Percentiles rank a stretch among this genome's conserved stretches.
Evolutionary conservation across 2,797 vertebrate genomes (phyloP).

Genomic region (Coregonus sp.): DNA sequence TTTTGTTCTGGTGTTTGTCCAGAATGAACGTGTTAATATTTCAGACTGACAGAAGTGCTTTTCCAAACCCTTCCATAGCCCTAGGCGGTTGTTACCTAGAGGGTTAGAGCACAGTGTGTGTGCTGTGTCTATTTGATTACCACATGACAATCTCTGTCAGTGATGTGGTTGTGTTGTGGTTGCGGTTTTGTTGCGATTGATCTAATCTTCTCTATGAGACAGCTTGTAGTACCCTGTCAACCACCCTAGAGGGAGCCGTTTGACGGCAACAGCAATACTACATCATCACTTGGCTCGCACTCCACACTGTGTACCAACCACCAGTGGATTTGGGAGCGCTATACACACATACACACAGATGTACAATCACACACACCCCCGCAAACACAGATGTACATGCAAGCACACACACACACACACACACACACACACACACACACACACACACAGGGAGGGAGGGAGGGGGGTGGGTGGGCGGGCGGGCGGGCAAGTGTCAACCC

Average conservation of each 20-base stretch:
- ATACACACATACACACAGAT: not conserved
- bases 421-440: not conserved
- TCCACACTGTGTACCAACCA: not conserved
- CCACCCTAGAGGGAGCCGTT: constrained; percentile 68
- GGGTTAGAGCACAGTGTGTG: constrained; percentile 39
- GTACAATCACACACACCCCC: too few relatives aligned
- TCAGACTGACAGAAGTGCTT: constrained; percentile 62
- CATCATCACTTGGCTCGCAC: constrained; percentile 30
- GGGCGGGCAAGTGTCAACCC: not conserved
- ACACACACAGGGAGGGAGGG: not conserved
- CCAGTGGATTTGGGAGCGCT: not conserved
- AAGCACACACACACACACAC: not conserved
- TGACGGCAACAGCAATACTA: constrained; percentile 50
- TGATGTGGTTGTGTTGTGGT: constrained; percentile 8
- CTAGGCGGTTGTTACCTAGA: constrained; percentile 62
- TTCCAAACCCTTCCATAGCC: constrained; percentile 67
- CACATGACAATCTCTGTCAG: too few relatives aligned
- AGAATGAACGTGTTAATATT: constrained; percentile 72
- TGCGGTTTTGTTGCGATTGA: not conserved
- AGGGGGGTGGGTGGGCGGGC: not conserved
- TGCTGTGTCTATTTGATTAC: constrained; percentile 3
- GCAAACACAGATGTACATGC: too few relatives aligned
- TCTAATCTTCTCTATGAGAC: not conserved
- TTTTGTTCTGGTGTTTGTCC: constrained; percentile 36
- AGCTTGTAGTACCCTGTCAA: constrained; percentile 56